Conservation (phyloP, 1,140 invertebrate genomes). For the Drosophila mauritiana region DNA sequence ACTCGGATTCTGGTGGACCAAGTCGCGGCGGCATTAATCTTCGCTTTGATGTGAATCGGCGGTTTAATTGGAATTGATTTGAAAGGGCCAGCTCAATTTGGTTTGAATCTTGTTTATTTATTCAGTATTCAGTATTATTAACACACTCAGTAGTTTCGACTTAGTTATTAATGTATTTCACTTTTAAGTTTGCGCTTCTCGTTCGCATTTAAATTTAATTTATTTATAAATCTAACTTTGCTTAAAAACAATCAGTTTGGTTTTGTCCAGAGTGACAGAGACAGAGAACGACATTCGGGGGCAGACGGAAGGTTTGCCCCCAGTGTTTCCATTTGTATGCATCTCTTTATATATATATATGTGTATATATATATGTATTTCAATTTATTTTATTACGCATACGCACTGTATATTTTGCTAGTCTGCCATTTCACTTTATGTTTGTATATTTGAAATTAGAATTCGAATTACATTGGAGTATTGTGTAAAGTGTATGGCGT, state of each 20-base stretch:
- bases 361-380: constrained; percentile 31
- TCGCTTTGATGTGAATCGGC: constrained; percentile 26
- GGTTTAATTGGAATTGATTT: constrained; percentile 56
- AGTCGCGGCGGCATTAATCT: constrained; percentile 29
- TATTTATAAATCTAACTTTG: constrained; percentile 59
- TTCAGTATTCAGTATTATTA: constrained; percentile 73
- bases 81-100: not conserved
- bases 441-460: constrained; percentile 61
- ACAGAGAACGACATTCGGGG: constrained; percentile 29
- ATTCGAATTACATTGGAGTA: constrained; percentile 63
- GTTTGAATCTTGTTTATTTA: constrained; percentile 68
- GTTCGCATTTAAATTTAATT: constrained; percentile 41
- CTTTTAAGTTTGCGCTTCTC: constrained; percentile 33
- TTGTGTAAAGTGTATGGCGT: constrained; percentile 56
- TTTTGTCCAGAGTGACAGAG: constrained; percentile 62
- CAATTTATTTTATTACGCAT: constrained; percentile 69
- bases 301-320: not conserved
- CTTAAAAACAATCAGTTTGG: constrained; percentile 82
- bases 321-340: constrained; percentile 39
- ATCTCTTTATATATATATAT: constrained; percentile 9
- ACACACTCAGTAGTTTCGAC: constrained; percentile 82
- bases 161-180: constrained; percentile 69
- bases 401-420: constrained; percentile 77
- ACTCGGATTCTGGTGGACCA: constrained; percentile 2
- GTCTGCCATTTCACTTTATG: constrained; percentile 57